A percentile compares a stretch with the other conserved stretches of the same genome.
Conservation (phyloP, 2,888 invertebrate genomes). For the Lasiommata megera region DNA sequence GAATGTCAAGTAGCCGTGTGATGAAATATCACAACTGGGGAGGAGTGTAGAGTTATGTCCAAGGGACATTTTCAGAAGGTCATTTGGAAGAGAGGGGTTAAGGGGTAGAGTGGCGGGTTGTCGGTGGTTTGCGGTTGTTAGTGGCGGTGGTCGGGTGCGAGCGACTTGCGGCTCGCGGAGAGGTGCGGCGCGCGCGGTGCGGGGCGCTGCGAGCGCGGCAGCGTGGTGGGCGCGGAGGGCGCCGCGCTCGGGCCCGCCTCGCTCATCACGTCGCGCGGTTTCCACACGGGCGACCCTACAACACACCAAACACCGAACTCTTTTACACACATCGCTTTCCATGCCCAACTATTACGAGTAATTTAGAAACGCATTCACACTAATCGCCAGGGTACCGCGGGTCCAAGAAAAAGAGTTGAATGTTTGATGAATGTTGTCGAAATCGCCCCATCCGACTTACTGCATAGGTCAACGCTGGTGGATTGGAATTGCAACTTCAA, state of each 20-base stretch:
- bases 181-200: slow-evolving; percentile 70
- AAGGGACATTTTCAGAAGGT: slow-evolving; percentile 4
- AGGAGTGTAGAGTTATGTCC: slow-evolving; percentile 1
- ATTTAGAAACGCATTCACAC: slow-evolving; percentile 59
- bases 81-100: slow-evolving; percentile 14
- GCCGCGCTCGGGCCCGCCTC: slow-evolving; percentile 57
- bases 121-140: slow-evolving; percentile 39
- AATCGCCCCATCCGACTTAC: slow-evolving; percentile 29
- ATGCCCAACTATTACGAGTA: slow-evolving; percentile 42
- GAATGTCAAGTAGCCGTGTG: neutral
- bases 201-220: slow-evolving; percentile 71
- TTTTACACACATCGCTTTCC: slow-evolving; percentile 52
- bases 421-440: slow-evolving; percentile 80
- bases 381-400: slow-evolving; percentile 62
- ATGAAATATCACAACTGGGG: neutral
- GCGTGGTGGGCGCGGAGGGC: slow-evolving; percentile 63
- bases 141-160: slow-evolving; percentile 76
- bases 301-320: slow-evolving; percentile 84
- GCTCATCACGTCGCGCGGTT: slow-evolving; percentile 93
- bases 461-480: slow-evolving; percentile 8
- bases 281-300: slow-evolving; percentile 99
- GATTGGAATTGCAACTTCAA: slow-evolving; percentile 27
- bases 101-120: slow-evolving; percentile 23
- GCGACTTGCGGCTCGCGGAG: slow-evolving; percentile 79
- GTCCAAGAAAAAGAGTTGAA: slow-evolving; percentile 77